Conservation (phyloP, 2,113 vertebrate species). For the Andinoacara biseriatus region DNA sequence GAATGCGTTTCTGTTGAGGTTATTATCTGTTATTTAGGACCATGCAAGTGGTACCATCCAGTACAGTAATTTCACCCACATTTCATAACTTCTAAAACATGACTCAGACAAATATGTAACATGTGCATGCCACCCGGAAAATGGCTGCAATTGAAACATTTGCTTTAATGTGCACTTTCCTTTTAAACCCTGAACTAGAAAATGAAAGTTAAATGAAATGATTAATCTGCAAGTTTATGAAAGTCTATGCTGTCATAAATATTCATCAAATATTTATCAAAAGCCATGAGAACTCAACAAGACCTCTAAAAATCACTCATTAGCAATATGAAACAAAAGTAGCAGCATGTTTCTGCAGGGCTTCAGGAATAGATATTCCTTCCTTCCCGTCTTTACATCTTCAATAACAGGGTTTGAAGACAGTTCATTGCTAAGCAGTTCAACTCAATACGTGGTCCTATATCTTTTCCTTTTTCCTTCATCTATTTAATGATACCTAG, state of each 20-base stretch:
- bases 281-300: neutral
- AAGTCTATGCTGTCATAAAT: constrained; percentile 4
- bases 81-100: neutral
- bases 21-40: constrained; percentile 20
- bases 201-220: neutral
- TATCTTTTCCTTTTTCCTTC: neutral
- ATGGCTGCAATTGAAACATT: neutral
- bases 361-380: neutral
- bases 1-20: neutral
- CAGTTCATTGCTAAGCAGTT: neutral
- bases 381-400: neutral
- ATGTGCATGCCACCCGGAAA: constrained; percentile 4
- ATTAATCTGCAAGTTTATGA: neutral
- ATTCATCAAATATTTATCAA: constrained; percentile 20
- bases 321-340: neutral
- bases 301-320: neutral
- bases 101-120: neutral
- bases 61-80: neutral
- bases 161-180: neutral
- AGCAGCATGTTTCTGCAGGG: neutral
- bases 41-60: neutral
- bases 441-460: neutral
- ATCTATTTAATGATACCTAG: neutral
- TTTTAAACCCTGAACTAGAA: neutral
- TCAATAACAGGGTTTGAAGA: neutral